These are phyloP conservation scores for Psephotus haematonotus DNA, from an alignment of 2,113 vertebrate genomes.

Conservation along the genomic window DNA sequence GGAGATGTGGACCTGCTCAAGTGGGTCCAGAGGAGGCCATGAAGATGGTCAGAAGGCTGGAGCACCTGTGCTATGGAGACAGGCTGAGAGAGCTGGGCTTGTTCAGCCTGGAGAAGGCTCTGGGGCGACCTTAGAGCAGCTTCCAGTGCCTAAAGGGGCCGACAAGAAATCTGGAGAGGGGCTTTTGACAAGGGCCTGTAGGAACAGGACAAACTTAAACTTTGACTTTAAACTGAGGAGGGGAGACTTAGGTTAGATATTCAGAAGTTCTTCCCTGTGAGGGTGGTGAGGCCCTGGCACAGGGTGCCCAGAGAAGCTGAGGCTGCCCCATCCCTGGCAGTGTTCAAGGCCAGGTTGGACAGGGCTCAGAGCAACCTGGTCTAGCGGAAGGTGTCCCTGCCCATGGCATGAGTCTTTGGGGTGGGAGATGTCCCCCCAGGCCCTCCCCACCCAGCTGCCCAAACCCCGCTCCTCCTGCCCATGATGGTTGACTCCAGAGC, in stretches of 20 bases:
- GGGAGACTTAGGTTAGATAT: neutral
- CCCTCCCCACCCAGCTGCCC: neutral
- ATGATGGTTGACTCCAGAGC: accelerated
- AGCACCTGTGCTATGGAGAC: neutral
- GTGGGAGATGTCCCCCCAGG: neutral
- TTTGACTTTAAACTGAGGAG: neutral
- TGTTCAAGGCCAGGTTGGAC: neutral
- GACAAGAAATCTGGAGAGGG: neutral
- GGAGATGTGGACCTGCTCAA: neutral
- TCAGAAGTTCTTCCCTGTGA: neutral
- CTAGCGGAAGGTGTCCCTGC: neutral
- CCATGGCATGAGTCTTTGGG: neutral
- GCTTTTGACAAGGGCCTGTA: neutral
- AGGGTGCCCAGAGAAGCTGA: neutral
- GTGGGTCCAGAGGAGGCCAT: neutral
- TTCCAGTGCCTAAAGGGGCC: neutral
- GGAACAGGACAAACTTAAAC: neutral
- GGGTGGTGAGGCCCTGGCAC: neutral
- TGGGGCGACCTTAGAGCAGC: neutral
- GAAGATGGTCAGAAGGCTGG: neutral
- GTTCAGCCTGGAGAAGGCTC: neutral
- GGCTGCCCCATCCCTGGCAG: neutral
- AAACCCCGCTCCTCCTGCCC: neutral
- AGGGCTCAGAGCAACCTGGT: neutral
- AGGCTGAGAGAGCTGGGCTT: neutral